Evolutionary conservation across 2,113 vertebrate genomes (phyloP).

Genomic region (Rhinoderma darwinii): DNA sequence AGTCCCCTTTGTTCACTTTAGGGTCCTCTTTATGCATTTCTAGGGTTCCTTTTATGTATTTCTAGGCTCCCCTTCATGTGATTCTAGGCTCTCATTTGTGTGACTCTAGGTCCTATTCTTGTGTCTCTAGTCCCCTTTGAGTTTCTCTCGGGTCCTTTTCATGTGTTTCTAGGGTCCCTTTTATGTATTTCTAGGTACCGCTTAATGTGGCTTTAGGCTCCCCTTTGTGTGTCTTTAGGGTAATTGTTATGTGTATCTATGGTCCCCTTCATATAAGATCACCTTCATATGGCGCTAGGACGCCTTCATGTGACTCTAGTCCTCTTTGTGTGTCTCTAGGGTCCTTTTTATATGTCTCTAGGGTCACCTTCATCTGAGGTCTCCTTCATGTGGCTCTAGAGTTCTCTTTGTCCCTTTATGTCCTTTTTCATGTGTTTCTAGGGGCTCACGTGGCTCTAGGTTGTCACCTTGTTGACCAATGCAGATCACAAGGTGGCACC

Average conservation of each 20-base stretch:
- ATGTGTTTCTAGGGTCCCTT: neutral
- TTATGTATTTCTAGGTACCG: neutral
- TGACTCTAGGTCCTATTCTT: no score
- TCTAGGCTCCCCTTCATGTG: no score
- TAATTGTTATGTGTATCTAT: neutral
- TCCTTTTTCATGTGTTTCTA: no score
- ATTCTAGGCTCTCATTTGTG: no score
- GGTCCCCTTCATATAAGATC: neutral
- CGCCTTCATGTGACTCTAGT: neutral
- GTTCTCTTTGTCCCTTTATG: neutral
- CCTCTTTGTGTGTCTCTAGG: neutral
- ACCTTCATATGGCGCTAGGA: neutral
- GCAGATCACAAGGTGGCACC: no score
- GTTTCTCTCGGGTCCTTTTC: neutral
- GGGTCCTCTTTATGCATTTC: no score
- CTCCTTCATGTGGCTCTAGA: neutral
- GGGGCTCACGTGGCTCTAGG: neutral
- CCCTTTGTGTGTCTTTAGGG: neutral
- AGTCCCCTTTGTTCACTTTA: no score
- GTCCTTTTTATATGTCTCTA: neutral
- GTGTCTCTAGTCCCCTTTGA: no score
- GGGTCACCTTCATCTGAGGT: neutral
- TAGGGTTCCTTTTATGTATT: no score
- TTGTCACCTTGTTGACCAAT: no score
- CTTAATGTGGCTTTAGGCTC: neutral